These are phyloP conservation scores for Dendrolimus pini DNA, from an alignment of 2,888 invertebrate species.

Conservation along the genomic window DNA sequence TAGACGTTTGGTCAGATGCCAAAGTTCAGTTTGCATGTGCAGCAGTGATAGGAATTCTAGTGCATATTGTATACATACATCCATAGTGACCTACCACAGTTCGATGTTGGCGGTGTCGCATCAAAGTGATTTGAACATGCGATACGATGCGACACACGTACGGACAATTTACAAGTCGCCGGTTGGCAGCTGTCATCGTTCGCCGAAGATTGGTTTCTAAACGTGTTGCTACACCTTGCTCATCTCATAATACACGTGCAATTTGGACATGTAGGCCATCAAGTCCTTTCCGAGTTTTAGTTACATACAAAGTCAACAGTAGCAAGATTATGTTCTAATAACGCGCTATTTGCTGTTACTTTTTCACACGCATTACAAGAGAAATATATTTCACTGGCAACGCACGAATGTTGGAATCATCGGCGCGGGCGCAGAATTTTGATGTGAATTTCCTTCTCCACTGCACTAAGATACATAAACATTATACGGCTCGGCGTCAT, in stretches of 20 bases:
- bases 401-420: constrained; percentile 66
- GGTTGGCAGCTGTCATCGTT: constrained; percentile 22
- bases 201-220: constrained; percentile 8
- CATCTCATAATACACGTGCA: neutral
- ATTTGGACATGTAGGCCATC: constrained; percentile 3
- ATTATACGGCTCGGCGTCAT: constrained; percentile 58
- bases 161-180: constrained; percentile 46
- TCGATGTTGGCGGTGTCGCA: constrained; percentile 40
- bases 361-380: constrained; percentile 64
- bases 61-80: constrained; percentile 36
- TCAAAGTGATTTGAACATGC: constrained; percentile 42
- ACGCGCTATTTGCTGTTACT: constrained; percentile 46
- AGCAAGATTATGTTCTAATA: constrained; percentile 11
- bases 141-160: constrained; percentile 57
- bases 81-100: constrained; percentile 59
- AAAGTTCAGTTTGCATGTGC: constrained; percentile 14
- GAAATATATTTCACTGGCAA: constrained; percentile 58
- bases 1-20: constrained; percentile 38
- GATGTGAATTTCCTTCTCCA: constrained; percentile 68
- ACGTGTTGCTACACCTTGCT: constrained; percentile 1
- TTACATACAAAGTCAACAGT: constrained; percentile 8
- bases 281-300: neutral
- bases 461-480: constrained; percentile 61
- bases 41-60: constrained; percentile 28
- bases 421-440: constrained; percentile 64